phyloP scores from a whole-genome alignment of 2,797 vertebrate species.

The Apogon talboti region DNA sequence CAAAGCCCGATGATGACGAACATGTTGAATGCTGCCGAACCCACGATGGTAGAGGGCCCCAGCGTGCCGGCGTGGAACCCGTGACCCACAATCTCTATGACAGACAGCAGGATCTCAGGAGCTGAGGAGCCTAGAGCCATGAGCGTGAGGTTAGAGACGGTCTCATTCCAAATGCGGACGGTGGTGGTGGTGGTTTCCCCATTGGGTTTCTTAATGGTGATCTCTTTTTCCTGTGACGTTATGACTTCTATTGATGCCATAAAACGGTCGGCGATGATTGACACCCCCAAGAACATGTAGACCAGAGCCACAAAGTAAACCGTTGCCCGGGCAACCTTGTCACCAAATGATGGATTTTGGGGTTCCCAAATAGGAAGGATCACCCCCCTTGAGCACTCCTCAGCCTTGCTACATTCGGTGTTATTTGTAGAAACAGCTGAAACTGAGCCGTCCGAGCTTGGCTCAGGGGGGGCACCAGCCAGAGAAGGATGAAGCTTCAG shows the following conservation, averaged over 20 bases:
- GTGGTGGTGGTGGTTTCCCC: constrained; percentile 97
- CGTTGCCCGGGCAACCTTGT: constrained; percentile 96
- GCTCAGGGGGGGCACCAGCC: constrained; percentile 75
- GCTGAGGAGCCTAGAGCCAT: constrained; percentile 98
- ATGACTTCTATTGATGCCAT: constrained; percentile 99
- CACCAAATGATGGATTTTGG: constrained; percentile 93
- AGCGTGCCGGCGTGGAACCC: constrained; percentile 91
- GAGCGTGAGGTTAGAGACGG: constrained; percentile 96
- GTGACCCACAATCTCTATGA: constrained; percentile 96
- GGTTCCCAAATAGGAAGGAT: constrained; percentile 96
- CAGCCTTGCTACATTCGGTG: constrained; percentile 86
- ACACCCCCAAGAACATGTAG: constrained; percentile 99
- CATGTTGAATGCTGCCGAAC: constrained; percentile 98
- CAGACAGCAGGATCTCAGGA: constrained; percentile 96
- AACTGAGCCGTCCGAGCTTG: constrained; percentile 74
- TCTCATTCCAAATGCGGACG: constrained; percentile 98
- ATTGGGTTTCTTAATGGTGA: constrained; percentile 98
- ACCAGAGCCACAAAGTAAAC: constrained; percentile 98
- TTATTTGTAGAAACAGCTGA: constrained; percentile 78
- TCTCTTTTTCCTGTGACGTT: constrained; percentile 98
- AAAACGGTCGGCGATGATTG: constrained; percentile 98
- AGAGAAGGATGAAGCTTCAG: constrained; percentile 76
- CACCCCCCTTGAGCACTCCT: constrained; percentile 88
- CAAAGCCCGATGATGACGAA: constrained; percentile 98
- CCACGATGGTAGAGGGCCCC: constrained; percentile 96